Evolutionary conservation across 2,113 vertebrate species (phyloP).

Genomic region (Alexandromys fortis): DNA sequence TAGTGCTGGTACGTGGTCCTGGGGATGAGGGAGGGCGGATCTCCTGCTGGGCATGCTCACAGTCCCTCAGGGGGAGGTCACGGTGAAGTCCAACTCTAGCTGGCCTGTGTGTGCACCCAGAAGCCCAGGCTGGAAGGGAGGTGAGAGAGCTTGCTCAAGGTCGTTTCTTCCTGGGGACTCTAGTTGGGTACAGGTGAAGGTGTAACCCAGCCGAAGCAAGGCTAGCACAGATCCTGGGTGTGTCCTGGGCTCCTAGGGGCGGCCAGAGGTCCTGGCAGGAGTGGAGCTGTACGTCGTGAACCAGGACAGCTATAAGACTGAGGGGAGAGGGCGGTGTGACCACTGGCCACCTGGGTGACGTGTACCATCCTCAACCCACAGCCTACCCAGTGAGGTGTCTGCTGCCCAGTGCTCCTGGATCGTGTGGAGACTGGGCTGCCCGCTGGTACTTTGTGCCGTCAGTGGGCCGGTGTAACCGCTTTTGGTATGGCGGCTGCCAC

Average conservation of each 20-base stretch:
- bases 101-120: not conserved
- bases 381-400: conserved; percentile 90
- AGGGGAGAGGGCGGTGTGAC: not conserved
- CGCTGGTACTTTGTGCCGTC: conserved; percentile 92
- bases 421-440: conserved; percentile 90
- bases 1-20: not conserved
- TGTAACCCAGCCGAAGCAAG: not conserved
- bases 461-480: conserved; percentile 91
- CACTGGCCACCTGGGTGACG: not conserved
- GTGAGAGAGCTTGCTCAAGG: fast-evolving
- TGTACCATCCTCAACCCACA: conserved; percentile 69
- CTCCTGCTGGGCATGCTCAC: not conserved
- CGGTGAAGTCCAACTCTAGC: not conserved
- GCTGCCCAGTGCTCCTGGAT: conserved; percentile 91
- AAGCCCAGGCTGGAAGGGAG: not conserved
- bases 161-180: not conserved
- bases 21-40: not conserved
- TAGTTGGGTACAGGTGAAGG: not conserved
- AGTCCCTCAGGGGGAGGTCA: not conserved
- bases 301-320: not conserved
- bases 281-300: fast-evolving
- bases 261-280: not conserved
- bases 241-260: not conserved
- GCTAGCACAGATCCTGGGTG: not conserved
- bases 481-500: conserved; percentile 96